Base-by-base conservation (phyloP, 1,140 invertebrate species). In the Apocrypta bakeri region DNA sequence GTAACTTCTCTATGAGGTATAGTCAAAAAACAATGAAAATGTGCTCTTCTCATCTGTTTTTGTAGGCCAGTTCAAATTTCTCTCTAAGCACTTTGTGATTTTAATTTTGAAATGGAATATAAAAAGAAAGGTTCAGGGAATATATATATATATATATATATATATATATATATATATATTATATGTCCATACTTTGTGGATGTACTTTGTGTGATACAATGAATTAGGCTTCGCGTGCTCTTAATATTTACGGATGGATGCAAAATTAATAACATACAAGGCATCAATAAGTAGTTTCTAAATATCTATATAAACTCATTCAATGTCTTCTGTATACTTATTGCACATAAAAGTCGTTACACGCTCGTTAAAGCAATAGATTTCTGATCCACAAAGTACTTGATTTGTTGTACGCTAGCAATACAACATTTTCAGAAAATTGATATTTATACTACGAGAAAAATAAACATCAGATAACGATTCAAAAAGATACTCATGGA, bases 71-170 rank as follows among this genome's bases (percentile, higher is more conserved):
- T 24, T 14, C 21, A 31, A 56, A 71, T 8, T 72, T 72, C n/a
- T 12, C 9, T 72, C 42, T 8, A 11, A 72, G 29, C 68, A 79
- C 3, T 25, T 61, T 71, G 31, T 82, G n/a, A 42, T 73, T 76
- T 68, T 68, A 77, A 48, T 24, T 72, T 63, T 73, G 25, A 64
- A 27, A 81, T 25, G 42, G 29, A 74, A 1, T n/a, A 25, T 61
- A 0, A 76, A 82, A 48, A 76, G 7, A 77, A n/a, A 76, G 73
- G 80, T 82, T 82, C 73, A 82, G 80, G 73, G 66, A 82, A 77
- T 72, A 56, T 71, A 63, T 56, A 27, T n/a, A 27, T 4, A 48
- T 2, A n/a, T n/a, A n/a, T n/a, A n/a, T n/a, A n/a, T n/a, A n/a
- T n/a, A n/a, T n/a, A n/a, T n/a, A n/a, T n/a, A n/a, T n/a, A n/a